A percentile compares a stretch with the other conserved stretches of the same genome.
phyloP scores from a whole-genome alignment of 2,113 vertebrate genomes.

The Galemys pyrenaicus region DNA sequence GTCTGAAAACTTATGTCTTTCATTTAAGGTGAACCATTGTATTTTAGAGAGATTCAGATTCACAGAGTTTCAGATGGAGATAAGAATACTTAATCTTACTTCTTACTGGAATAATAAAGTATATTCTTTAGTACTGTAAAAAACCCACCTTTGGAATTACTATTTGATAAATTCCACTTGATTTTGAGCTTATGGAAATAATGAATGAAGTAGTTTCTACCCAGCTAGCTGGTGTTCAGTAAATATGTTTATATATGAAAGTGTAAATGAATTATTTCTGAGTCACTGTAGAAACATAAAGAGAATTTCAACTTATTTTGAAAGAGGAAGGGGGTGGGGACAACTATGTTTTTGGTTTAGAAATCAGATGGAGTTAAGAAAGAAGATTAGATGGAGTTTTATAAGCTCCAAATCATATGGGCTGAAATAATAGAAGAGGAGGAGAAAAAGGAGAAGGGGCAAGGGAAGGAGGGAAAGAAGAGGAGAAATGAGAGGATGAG shows the following conservation, averaged over 20 bases:
- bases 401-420: not conserved
- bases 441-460: not conserved
- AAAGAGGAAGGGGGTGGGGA: not conserved
- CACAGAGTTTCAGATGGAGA: not conserved
- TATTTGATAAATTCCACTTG: not conserved
- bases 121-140: not conserved
- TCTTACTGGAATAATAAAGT: not conserved
- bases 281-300: not conserved
- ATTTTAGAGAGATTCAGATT: not conserved
- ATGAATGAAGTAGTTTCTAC: not conserved
- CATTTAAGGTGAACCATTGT: not conserved
- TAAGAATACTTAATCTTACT: not conserved
- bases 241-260: not conserved
- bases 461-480: not conserved
- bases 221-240: not conserved
- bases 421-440: too few relatives aligned
- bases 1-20: not conserved
- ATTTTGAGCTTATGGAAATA: not conserved
- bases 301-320: not conserved
- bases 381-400: not conserved
- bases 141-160: not conserved
- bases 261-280: not conserved
- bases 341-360: not conserved
- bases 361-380: not conserved
- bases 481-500: too few relatives aligned